phyloP scores from a whole-genome alignment of 2,113 vertebrate genomes.

The Xenopus borealis region DNA sequence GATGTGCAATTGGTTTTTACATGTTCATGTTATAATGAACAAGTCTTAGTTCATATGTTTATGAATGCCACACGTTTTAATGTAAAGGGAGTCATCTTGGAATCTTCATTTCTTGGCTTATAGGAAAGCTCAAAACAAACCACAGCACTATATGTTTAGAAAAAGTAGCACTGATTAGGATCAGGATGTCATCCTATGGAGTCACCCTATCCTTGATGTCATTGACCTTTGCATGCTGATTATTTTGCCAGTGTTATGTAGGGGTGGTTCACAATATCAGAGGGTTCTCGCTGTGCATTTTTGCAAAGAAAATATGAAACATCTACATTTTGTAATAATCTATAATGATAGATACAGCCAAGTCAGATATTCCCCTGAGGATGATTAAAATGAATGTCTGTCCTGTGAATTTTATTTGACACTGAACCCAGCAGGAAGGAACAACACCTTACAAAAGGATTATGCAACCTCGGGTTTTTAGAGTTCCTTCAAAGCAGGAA shows the following conservation, averaged over 20 bases:
- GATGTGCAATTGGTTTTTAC: constrained; percentile 65
- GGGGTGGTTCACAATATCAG: background rate
- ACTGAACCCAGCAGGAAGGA: background rate
- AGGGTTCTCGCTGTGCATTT: constrained; percentile 18
- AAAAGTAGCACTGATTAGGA: constrained; percentile 64
- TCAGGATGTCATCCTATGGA: constrained; percentile 48
- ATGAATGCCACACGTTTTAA: constrained; percentile 57
- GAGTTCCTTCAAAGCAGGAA: constrained; percentile 44
- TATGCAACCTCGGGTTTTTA: constrained; percentile 11
- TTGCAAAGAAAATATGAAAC: constrained; percentile 2
- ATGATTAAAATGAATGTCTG: constrained; percentile 7
- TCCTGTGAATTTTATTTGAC: background rate
- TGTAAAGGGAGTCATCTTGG: constrained; percentile 56
- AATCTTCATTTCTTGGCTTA: constrained; percentile 54
- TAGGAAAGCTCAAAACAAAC: constrained; percentile 52
- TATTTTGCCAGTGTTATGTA: constrained; percentile 13
- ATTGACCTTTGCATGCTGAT: background rate
- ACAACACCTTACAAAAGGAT: background rate
- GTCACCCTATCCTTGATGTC: constrained; percentile 49
- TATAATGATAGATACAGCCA: background rate
- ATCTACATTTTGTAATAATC: background rate
- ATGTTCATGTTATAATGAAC: constrained; percentile 78
- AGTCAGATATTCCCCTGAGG: constrained; percentile 17
- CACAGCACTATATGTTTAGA: constrained; percentile 72
- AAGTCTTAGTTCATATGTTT: constrained; percentile 59